phyloP scores from a whole-genome alignment of 1,140 invertebrate genomes.

The Lasaia peninsularis region DNA sequence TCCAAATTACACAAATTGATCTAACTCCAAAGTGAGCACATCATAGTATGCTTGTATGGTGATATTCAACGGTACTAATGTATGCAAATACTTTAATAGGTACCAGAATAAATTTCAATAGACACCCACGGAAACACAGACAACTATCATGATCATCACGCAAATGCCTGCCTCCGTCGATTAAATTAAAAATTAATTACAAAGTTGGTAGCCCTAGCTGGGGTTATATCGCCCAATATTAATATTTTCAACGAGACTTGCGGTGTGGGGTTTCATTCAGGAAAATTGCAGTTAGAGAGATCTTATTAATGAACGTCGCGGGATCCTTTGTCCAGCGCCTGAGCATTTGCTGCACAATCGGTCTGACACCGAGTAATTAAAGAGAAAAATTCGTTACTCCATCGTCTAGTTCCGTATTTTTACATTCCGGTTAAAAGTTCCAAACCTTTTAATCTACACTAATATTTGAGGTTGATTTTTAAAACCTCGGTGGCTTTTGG shows the following conservation, averaged over 20 bases:
- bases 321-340: constrained; percentile 58
- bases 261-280: constrained; percentile 60
- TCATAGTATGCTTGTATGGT: too few species aligned
- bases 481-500: too few species aligned
- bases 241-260: constrained; percentile 57
- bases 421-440: constrained; percentile 36
- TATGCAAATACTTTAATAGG: too few species aligned
- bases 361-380: constrained; percentile 73
- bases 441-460: neutral
- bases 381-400: constrained; percentile 70
- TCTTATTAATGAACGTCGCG: constrained; percentile 75
- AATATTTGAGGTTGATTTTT: neutral
- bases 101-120: too few species aligned
- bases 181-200: too few species aligned
- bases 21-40: too few species aligned
- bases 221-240: constrained; percentile 57
- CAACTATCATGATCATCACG: too few species aligned
- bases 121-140: too few species aligned
- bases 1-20: too few species aligned
- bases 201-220: too few species aligned
- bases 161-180: too few species aligned
- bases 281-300: constrained; percentile 71
- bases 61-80: too few species aligned
- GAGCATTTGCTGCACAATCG: constrained; percentile 71
- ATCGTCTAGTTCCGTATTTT: constrained; percentile 51